phyloP scores from a whole-genome alignment of 1,140 invertebrate genomes.

The Drosophila nikananu region DNA sequence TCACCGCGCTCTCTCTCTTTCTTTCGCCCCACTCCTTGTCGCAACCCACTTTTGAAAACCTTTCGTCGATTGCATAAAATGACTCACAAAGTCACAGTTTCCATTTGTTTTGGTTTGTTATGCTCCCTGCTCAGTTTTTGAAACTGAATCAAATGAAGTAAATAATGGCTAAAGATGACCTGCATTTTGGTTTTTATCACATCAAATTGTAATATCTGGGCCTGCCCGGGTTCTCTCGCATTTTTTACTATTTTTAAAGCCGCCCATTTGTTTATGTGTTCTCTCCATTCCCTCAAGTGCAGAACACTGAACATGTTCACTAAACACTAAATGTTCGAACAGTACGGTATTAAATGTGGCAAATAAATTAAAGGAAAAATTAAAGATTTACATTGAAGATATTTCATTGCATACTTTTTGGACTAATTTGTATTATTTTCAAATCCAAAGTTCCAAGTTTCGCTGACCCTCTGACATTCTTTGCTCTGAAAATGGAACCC shows the following conservation, averaged over 20 bases:
- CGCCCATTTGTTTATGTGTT: constrained; percentile 61
- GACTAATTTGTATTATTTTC: background rate
- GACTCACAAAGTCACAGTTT: constrained; percentile 66
- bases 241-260: constrained; percentile 74
- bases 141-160: constrained; percentile 15
- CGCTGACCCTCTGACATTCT: background rate
- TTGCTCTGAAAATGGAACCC: background rate
- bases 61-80: constrained; percentile 75
- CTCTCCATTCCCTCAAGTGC: background rate
- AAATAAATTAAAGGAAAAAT: background rate
- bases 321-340: no score
- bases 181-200: constrained; percentile 34
- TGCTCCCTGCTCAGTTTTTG: constrained; percentile 27
- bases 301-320: no score
- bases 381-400: no score
- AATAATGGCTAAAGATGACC: constrained; percentile 41
- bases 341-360: no score
- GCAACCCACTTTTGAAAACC: constrained; percentile 68
- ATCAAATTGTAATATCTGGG: constrained; percentile 39
- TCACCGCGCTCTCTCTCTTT: constrained; percentile 6
- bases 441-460: background rate
- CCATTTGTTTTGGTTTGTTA: constrained; percentile 40
- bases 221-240: constrained; percentile 60
- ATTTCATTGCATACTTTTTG: background rate
- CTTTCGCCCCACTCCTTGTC: constrained; percentile 20